Evolutionary conservation across 2,113 vertebrate genomes (phyloP).

Genomic region (Peromyscus leucopus): DNA sequence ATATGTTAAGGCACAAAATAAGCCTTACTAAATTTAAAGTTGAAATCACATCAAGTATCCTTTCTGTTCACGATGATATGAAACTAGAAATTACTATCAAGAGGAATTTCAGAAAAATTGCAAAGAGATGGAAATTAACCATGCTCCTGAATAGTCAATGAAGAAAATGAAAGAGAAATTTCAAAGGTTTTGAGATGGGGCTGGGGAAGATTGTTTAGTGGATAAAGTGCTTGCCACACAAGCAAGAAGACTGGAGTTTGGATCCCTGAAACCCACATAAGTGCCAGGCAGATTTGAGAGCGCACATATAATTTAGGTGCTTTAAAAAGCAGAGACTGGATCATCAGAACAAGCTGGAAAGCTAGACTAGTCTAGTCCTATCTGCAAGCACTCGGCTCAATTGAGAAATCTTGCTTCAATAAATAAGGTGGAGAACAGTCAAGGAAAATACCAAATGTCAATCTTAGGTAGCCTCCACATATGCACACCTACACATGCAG

Average conservation of each 20-base stretch:
- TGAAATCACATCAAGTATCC: background rate
- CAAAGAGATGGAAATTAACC: background rate
- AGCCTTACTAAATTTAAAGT: background rate
- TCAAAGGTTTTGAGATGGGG: background rate
- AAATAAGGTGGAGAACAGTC: background rate
- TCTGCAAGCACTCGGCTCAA: background rate
- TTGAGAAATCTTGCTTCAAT: background rate
- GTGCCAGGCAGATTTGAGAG: background rate
- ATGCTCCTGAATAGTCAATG: background rate
- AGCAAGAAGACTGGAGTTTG: background rate
- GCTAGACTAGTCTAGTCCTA: background rate
- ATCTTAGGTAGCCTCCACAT: background rate
- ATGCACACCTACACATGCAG: background rate
- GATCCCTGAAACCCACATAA: background rate
- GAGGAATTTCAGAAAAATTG: background rate
- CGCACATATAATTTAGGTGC: background rate
- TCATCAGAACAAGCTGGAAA: background rate
- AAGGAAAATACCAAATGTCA: background rate
- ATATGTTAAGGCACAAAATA: background rate
- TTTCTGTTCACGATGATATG: background rate
- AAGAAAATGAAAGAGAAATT: background rate
- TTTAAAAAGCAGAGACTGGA: background rate
- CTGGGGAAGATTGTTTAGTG: background rate
- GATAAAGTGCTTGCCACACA: background rate
- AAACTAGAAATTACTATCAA: background rate